Evolutionary conservation across 2,113 vertebrate genomes (phyloP), one percentile per base, ranked within the genome.

Genomic region (Tor tambroides): DNA sequence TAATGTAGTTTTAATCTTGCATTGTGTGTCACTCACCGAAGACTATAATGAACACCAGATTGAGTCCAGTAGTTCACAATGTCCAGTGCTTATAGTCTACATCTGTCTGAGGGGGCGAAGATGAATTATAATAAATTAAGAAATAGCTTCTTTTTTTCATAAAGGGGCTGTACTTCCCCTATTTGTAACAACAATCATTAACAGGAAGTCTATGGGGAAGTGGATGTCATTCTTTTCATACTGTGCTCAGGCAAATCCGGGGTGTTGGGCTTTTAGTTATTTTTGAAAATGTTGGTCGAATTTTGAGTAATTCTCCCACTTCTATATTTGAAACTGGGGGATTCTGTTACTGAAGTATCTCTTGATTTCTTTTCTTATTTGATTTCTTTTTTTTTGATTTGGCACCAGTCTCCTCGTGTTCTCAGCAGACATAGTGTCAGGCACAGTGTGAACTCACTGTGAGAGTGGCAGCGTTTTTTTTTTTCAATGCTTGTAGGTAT

Each of bases 131-230:
- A 41, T 17, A 86, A 51, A 63, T 74, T 46, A 65, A 65, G 32
- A 23, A 77, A 49, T 85, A 28, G 32, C 51, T 74, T 80, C 0
- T 71, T 83, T 84, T 86, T 26, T 51, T 46, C 65, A 79, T 72
- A 67, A 41, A 71, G 51, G 51, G 72, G 80, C 83, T 84, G 88
- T 89, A 91, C 90, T 92, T 91, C 91, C 90, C 90, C 88, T 90
- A 77, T 89, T 88, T 80, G 71, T 78, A 76, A 77, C 74, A 67
- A 88, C 72, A 81, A 87, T 85, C 59, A 90, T 92, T 88, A 91
- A 93, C 94, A 94, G 93, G 93, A 94, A 94, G 88, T 80, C 75
- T 80, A 90, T 84, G 84, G 91, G 92, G 94, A 94, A 93, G 93
- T 93, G 65, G 54, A 79, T 69, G 84, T 85, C 82, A 83, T 92